Base-by-base conservation (phyloP, 2,888 invertebrate genomes). In the Microdon myrmicae region DNA sequence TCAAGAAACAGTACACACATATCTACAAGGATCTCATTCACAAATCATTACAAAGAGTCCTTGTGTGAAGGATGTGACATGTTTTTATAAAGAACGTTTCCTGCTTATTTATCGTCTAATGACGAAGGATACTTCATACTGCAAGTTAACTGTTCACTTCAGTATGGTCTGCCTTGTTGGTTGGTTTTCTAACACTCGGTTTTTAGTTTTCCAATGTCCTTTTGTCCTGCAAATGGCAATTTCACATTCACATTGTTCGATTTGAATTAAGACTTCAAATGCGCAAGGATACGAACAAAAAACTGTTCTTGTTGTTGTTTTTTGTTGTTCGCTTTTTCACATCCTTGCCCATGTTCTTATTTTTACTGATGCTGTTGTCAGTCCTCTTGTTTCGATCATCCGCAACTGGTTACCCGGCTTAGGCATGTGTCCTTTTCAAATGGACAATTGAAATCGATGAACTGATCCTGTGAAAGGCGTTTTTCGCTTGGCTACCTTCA, bases 61-160 rank as follows among this genome's bases (percentile, higher is more conserved):
- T 51, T 51, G 25, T 47, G 23, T n/a, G n/a, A n/a, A n/a, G n/a
- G 34, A 53, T 31, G 51, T 58, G 58, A 64, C 58, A 64, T 58
- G 58, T 56, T 58, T 58, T 51, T 38, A 28, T 64, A 56, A 47
- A 64, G 58, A 51, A 58, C 58, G 58, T 64, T 64, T 64, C 64
- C 64, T 64, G 64, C 51, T 58, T 58, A 47, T 53, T 64, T 58
- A 53, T 64, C 8, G 22, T 51, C 48, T 28, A 19, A 49, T 41
- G 35, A 55, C 35, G 49, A 34, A 44, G n/a, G 12, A 7, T 7
- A 26, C n/a, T 7, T 4, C 29, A 43, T 41, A 61, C n/a, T n/a
- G n/a, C n/a, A n/a, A 51, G 29, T 58, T 64, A 58, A 64, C 64
- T 58, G 64, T 64, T 64, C 48, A 61, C 55, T 55, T 61, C 23